Evolutionary conservation across 1,140 invertebrate species (phyloP).

Genomic region (Sitodiplosis mosellana): DNA sequence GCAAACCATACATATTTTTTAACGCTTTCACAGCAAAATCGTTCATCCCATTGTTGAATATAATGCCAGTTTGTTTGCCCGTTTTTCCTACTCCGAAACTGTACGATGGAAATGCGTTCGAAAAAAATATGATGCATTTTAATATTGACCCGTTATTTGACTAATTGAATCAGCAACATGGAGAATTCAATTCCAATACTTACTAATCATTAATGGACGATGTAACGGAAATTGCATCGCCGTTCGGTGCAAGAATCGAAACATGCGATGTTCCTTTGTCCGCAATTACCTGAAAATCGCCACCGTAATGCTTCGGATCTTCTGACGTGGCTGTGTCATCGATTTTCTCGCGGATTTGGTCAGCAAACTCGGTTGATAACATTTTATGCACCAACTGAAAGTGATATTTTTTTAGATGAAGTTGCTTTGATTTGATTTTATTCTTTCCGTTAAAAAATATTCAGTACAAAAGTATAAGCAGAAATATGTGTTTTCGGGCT

Average conservation of each 20-base stretch:
- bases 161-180: too few relatives aligned
- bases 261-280: slow-evolving; percentile 79
- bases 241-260: slow-evolving; percentile 62
- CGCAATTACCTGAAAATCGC: slow-evolving; percentile 22
- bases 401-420: background rate
- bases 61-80: slow-evolving; percentile 67
- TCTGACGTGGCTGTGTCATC: slow-evolving; percentile 34
- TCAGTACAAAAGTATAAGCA: too few relatives aligned
- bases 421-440: too few relatives aligned
- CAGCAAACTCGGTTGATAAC: slow-evolving; percentile 32
- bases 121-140: too few relatives aligned
- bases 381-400: slow-evolving; percentile 7
- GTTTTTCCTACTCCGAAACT: slow-evolving; percentile 66
- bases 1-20: slow-evolving; percentile 58
- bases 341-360: slow-evolving; percentile 41
- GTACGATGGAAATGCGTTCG: slow-evolving; percentile 9
- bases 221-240: slow-evolving; percentile 85
- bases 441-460: too few relatives aligned
- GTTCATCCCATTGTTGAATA: slow-evolving; percentile 90
- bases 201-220: slow-evolving; percentile 85
- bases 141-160: too few relatives aligned
- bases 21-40: slow-evolving; percentile 73
- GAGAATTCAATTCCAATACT: too few relatives aligned
- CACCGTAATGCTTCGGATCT: slow-evolving; percentile 45
- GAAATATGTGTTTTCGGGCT: too few relatives aligned